These are phyloP conservation scores for Diprion similis DNA, from an alignment of 1,140 invertebrate species.

Conservation along the genomic window DNA sequence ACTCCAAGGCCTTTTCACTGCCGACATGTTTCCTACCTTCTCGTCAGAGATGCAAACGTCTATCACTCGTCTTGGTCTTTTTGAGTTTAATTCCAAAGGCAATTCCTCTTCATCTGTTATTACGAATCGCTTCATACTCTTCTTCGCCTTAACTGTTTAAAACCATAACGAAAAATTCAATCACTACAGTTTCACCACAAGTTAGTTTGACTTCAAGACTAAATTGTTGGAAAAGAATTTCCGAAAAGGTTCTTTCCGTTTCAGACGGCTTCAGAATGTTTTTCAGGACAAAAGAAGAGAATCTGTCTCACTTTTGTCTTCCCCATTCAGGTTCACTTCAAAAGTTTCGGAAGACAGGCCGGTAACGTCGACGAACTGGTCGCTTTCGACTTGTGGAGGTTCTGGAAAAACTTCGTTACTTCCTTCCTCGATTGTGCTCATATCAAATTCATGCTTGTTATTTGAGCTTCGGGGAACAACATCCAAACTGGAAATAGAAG, in stretches of 20 bases:
- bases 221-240: background rate
- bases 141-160: background rate
- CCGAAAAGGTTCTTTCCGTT: background rate
- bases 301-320: background rate
- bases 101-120: background rate
- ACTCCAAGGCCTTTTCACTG: background rate
- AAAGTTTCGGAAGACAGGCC: slow-evolving; percentile 15
- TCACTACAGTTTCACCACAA: too few species aligned
- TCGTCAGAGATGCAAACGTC: background rate
- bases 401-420: slow-evolving; percentile 18
- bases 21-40: background rate
- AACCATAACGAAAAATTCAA: too few species aligned
- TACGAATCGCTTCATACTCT: background rate
- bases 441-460: background rate
- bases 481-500: background rate
- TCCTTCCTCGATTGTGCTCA: slow-evolving; percentile 17
- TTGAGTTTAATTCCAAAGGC: background rate
- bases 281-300: background rate
- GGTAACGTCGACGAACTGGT: slow-evolving; percentile 24
- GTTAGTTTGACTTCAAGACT: background rate
- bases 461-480: background rate
- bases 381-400: slow-evolving; percentile 14
- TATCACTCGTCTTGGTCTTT: background rate
- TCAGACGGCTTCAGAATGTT: background rate
- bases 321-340: background rate